Evolutionary conservation across 2,113 vertebrate species (phyloP).

Genomic region (Eidolon helvum): DNA sequence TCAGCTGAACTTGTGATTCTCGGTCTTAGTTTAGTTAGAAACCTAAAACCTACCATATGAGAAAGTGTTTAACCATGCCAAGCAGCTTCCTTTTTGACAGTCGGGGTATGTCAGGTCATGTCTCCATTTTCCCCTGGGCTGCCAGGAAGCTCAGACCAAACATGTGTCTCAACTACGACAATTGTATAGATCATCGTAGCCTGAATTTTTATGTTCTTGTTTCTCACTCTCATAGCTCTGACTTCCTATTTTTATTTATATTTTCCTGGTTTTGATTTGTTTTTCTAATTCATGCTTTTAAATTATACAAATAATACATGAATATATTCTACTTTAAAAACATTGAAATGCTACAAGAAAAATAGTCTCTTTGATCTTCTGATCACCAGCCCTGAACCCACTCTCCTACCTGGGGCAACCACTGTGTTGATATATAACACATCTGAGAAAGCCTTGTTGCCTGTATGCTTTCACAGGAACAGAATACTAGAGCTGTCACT

Average conservation of each 20-base stretch:
- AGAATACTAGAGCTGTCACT: accelerated
- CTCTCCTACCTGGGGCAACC: background rate
- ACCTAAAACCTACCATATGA: background rate
- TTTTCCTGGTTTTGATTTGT: background rate
- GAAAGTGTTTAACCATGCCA: background rate
- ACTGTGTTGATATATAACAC: background rate
- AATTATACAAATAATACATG: background rate
- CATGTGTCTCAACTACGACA: background rate
- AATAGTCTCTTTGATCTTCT: background rate
- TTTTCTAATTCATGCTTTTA: background rate
- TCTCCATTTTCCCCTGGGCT: background rate
- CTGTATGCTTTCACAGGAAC: accelerated
- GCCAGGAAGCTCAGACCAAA: background rate
- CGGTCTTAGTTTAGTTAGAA: background rate
- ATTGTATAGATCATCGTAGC: background rate
- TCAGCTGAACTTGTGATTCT: background rate
- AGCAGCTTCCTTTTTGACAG: background rate
- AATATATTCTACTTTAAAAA: background rate
- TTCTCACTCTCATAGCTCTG: background rate
- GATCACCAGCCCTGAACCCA: no score
- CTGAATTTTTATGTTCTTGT: background rate
- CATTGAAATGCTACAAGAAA: background rate
- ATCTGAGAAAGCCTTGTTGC: background rate
- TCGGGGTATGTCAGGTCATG: no score
- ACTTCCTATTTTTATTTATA: background rate